These are phyloP conservation scores for Peromyscus nudipes DNA, from an alignment of 2,797 vertebrate species.

Conservation along the genomic window DNA sequence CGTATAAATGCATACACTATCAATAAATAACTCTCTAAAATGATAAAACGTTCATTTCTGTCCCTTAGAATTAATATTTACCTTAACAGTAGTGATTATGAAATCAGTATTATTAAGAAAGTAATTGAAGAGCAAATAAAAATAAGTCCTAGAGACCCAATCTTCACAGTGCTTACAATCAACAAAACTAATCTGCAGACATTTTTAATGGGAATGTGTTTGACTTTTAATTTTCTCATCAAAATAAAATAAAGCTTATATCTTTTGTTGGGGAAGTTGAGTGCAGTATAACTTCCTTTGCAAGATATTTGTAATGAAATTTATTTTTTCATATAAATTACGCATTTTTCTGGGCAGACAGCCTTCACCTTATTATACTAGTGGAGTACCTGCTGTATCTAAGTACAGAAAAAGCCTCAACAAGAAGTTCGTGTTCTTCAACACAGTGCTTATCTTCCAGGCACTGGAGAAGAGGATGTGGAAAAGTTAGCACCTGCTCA, in stretches of 20 bases:
- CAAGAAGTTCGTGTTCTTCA: slow-evolving; percentile 86
- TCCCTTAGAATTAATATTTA: neutral
- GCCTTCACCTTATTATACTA: slow-evolving; percentile 90
- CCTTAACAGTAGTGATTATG: neutral
- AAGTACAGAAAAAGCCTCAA: slow-evolving; percentile 85
- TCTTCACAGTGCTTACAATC: neutral
- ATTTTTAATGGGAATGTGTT: neutral
- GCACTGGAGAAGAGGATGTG: slow-evolving; percentile 84
- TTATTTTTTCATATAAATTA: slow-evolving; percentile 91
- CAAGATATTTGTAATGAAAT: slow-evolving; percentile 71
- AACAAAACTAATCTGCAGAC: neutral
- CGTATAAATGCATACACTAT: neutral
- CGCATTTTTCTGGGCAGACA: slow-evolving; percentile 88
- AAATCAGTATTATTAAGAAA: neutral
- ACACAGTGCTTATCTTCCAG: slow-evolving; percentile 85
- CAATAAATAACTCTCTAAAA: neutral
- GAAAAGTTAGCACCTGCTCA: slow-evolving; percentile 79
- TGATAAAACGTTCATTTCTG: neutral
- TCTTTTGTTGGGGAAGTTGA: neutral
- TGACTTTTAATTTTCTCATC: neutral
- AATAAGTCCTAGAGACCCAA: neutral
- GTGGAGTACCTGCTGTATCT: slow-evolving; percentile 87
- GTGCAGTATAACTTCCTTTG: neutral
- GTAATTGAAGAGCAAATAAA: neutral
- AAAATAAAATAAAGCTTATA: neutral